These are phyloP conservation scores for Actias luna DNA, from an alignment of 2,888 invertebrate species.

Conservation along the genomic window DNA sequence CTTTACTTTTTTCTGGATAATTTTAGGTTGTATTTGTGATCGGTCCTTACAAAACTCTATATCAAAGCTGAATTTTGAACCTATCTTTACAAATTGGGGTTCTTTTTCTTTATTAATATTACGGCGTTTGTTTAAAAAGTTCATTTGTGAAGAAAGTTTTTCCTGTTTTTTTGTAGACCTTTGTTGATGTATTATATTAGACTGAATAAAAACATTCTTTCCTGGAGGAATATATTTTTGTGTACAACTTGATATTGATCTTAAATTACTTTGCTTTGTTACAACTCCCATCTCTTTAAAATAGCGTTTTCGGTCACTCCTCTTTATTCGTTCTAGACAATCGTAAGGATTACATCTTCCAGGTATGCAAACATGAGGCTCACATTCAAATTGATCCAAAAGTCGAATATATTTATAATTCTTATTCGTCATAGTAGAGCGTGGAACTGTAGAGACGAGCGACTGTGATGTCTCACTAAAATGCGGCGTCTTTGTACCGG, in stretches of 20 bases:
- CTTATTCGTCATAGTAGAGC: constrained; percentile 23
- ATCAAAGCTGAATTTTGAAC: constrained; percentile 34
- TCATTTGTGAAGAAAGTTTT: neutral
- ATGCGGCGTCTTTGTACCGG: constrained; percentile 21
- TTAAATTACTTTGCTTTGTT: constrained; percentile 23
- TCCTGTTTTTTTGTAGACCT: neutral
- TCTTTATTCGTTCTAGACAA: constrained; percentile 32
- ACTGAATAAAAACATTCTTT: constrained; percentile 15
- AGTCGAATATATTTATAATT: constrained; percentile 15
- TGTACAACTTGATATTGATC: constrained; percentile 25
- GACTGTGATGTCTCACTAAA: constrained; percentile 15
- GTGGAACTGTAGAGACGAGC: constrained; percentile 14
- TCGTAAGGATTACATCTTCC: constrained; percentile 39
- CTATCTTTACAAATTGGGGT: constrained; percentile 25
- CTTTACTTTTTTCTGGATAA: constrained; percentile 20
- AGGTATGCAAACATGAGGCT: constrained; percentile 40
- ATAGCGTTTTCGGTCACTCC: constrained; percentile 7
- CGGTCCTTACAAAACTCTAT: constrained; percentile 33
- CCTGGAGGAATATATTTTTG: constrained; percentile 1
- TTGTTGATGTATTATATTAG: constrained; percentile 5
- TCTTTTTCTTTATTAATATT: constrained; percentile 14
- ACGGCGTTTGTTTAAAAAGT: neutral
- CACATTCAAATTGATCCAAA: constrained; percentile 36
- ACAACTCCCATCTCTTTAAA: constrained; percentile 24
- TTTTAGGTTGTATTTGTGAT: constrained; percentile 14